phyloP scores from a whole-genome alignment of 2,797 vertebrate species.

The Danio albolineatus region DNA sequence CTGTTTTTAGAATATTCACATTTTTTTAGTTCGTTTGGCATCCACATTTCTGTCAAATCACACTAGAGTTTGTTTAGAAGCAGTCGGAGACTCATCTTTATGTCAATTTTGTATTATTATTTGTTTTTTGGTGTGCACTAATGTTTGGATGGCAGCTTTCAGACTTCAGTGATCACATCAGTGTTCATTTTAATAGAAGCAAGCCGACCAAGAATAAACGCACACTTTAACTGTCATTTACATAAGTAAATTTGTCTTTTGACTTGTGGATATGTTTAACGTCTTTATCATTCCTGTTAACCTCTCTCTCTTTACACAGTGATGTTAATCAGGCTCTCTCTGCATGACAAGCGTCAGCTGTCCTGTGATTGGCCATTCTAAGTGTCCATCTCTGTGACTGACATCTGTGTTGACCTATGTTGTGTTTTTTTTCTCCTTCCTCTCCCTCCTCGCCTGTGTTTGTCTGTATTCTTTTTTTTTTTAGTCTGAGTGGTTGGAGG shows the following conservation, averaged over 20 bases:
- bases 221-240: background rate
- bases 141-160: too few species aligned
- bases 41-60: too few species aligned
- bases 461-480: conserved; percentile 67
- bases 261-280: conserved; percentile 7
- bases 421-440: conserved; percentile 82
- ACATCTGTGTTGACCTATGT: conserved; percentile 78
- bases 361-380: conserved; percentile 40
- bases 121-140: too few species aligned
- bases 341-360: conserved; percentile 46
- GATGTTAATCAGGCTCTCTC: conserved; percentile 13
- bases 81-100: too few species aligned
- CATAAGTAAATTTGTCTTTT: background rate
- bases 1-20: too few species aligned
- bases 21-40: too few species aligned
- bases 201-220: too few species aligned
- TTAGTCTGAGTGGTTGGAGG: conserved; percentile 69
- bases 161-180: too few species aligned
- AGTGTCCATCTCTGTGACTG: conserved; percentile 56
- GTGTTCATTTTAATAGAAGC: too few species aligned
- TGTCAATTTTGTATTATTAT: too few species aligned
- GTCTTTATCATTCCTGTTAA: background rate
- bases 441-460: conserved; percentile 81
- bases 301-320: conserved; percentile 19
- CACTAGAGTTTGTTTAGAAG: too few species aligned